Conservation (phyloP, 2,797 vertebrate species). For the Rhabdomys pumilio region DNA sequence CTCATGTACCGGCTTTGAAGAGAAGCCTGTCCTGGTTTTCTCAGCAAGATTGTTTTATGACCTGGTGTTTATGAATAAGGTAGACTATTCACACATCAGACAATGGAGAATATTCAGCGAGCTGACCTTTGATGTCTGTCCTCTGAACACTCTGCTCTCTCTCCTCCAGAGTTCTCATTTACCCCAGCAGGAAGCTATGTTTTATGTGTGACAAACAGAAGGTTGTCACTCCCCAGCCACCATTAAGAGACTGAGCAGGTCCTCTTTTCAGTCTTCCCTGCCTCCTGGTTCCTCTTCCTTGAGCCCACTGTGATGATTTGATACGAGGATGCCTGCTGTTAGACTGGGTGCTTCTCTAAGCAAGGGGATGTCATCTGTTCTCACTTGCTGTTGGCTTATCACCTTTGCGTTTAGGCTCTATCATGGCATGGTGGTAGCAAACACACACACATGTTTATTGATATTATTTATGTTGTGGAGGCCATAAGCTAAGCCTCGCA, state of each 20-base stretch:
- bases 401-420: neutral
- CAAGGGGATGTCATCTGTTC: neutral
- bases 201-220: neutral
- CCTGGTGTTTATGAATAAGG: slow-evolving; percentile 7
- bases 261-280: neutral
- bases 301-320: neutral
- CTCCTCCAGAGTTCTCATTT: neutral
- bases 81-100: neutral
- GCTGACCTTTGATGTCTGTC: neutral
- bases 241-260: neutral
- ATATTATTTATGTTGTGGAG: slow-evolving; percentile 28
- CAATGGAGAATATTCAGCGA: neutral
- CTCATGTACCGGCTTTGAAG: neutral
- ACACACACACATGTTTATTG: neutral
- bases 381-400: neutral
- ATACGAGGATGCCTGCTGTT: neutral
- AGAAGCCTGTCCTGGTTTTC: neutral
- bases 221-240: neutral
- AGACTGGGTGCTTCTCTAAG: neutral
- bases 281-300: neutral
- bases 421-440: neutral
- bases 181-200: neutral
- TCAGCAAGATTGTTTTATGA: slow-evolving; percentile 44
- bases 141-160: neutral
- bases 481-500: neutral